Percentiles rank a stretch among this genome's conserved stretches.
These are phyloP conservation scores for Acipenser oxyrinchus DNA, from an alignment of 2,797 vertebrate genomes.

Conservation along the genomic window DNA sequence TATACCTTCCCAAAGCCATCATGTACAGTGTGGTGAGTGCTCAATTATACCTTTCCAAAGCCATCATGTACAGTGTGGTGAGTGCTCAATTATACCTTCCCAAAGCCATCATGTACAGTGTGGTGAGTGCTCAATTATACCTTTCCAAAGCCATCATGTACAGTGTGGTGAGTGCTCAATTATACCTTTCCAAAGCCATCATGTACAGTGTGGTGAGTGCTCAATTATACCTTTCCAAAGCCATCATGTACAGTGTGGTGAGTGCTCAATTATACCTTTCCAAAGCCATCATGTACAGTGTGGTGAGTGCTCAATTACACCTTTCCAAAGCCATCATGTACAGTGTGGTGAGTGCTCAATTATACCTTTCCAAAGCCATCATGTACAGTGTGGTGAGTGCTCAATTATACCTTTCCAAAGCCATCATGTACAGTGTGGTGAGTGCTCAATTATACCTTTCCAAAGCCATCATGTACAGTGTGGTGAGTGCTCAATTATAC, in stretches of 20 bases:
- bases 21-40: constrained; percentile 5
- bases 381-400: constrained; percentile 5
- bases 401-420: too few relatives aligned
- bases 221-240: too few relatives aligned
- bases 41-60: too few relatives aligned
- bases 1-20: not conserved
- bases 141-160: too few relatives aligned
- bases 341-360: constrained; percentile 5
- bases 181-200: not conserved
- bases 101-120: not conserved
- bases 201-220: constrained; percentile 5
- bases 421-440: constrained; percentile 5
- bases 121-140: constrained; percentile 1
- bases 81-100: not conserved
- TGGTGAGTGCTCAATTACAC: constrained; percentile 1
- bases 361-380: not conserved
- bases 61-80: constrained; percentile 5
- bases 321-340: too few relatives aligned
- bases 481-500: constrained; percentile 1
- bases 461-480: not conserved
- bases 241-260: constrained; percentile 5
- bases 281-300: not conserved
- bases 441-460: not conserved
- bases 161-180: constrained; percentile 5
- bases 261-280: not conserved